Evolutionary conservation across 1,140 invertebrate genomes (phyloP).

Genomic region (Bombus superbus): DNA sequence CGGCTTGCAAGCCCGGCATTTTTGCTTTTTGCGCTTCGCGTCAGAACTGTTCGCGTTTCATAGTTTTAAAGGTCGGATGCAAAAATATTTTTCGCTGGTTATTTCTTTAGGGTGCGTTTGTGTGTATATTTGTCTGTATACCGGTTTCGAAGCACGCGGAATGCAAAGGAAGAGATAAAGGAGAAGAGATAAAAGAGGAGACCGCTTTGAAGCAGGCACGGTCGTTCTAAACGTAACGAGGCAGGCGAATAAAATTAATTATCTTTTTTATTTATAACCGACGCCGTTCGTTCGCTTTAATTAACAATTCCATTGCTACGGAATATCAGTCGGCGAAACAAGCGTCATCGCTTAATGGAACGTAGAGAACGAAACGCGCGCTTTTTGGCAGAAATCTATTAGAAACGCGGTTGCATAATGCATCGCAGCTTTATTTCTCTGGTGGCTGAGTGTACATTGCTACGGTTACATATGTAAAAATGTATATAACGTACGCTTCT

Average conservation of each 20-base stretch:
- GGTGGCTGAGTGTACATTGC: neutral
- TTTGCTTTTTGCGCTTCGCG: neutral
- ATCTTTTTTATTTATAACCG: neutral
- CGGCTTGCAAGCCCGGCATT: neutral
- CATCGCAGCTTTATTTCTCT: slow-evolving; percentile 1
- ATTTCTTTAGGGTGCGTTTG: neutral
- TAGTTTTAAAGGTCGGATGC: neutral
- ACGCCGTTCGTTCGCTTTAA: neutral
- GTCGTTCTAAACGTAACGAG: neutral
- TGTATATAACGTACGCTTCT: neutral
- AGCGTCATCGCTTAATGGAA: neutral
- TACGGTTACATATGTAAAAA: neutral
- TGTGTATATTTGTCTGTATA: neutral
- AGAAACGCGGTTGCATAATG: slow-evolving; percentile 8
- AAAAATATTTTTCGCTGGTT: slow-evolving; percentile 28
- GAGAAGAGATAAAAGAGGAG: neutral
- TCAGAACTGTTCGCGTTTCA: neutral
- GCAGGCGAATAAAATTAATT: neutral
- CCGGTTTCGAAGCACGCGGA: neutral
- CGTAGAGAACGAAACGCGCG: neutral
- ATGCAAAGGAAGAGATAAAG: neutral
- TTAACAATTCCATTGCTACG: neutral
- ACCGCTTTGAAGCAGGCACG: neutral
- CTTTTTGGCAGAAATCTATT: neutral
- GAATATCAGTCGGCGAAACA: neutral